phyloP scores from a whole-genome alignment of 2,113 vertebrate species.

The Engystomops pustulosus region DNA sequence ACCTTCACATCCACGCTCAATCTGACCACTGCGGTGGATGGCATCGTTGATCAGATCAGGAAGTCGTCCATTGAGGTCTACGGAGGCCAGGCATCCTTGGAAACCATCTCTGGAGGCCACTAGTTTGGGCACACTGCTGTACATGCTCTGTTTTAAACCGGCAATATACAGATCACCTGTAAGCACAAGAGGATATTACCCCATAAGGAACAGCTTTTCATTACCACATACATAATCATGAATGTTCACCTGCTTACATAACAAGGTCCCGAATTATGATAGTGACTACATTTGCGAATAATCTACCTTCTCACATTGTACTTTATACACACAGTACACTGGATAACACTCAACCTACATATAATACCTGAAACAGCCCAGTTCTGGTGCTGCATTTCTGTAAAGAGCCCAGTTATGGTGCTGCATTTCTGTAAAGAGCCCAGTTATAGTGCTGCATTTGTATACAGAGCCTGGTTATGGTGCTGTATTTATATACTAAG shows the following conservation, averaged over 20 bases:
- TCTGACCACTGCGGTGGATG: conserved; percentile 94
- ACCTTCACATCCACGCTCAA: conserved; percentile 99
- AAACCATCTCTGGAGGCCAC: conserved; percentile 97
- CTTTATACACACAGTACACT: neutral
- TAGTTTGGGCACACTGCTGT: conserved; percentile 91
- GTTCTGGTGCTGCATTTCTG: too few relatives aligned
- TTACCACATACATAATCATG: neutral
- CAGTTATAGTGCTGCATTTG: neutral
- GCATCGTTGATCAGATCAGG: conserved; percentile 95
- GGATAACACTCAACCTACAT: neutral
- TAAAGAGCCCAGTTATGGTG: neutral
- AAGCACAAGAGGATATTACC: neutral
- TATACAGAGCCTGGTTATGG: too few relatives aligned
- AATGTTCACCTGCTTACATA: neutral
- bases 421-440: neutral
- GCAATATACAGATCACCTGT: conserved; percentile 96
- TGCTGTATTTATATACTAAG: too few relatives aligned
- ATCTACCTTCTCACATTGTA: neutral
- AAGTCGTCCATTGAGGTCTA: conserved; percentile 95
- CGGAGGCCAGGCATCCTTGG: conserved; percentile 94
- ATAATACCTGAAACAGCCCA: too few relatives aligned
- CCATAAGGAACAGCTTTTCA: neutral
- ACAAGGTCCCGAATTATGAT: too few relatives aligned
- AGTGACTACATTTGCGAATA: too few relatives aligned
- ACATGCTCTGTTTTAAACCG: conserved; percentile 93